phyloP scores from a whole-genome alignment of 2,797 vertebrate species.

The Lithobates pipiens region DNA sequence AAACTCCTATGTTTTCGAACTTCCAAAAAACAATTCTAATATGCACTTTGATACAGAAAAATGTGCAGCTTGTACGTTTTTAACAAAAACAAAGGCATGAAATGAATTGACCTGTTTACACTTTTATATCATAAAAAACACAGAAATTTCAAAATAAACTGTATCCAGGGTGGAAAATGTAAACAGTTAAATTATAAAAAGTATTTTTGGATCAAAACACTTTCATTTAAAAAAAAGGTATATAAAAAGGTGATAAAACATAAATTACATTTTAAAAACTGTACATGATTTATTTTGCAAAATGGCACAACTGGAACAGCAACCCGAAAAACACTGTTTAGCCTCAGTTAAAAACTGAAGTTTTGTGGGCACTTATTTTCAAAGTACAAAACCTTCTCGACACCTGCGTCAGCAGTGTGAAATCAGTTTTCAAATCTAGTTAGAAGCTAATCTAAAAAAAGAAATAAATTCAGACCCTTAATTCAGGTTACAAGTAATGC shows the following conservation, averaged over 20 bases:
- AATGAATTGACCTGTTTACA: constrained; percentile 75
- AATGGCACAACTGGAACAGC: constrained; percentile 68
- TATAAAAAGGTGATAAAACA: constrained; percentile 78
- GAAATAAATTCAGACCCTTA: constrained; percentile 58
- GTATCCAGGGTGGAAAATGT: constrained; percentile 67
- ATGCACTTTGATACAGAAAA: constrained; percentile 66
- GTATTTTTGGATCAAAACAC: constrained; percentile 70
- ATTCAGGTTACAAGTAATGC: constrained; percentile 19
- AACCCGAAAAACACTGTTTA: constrained; percentile 70
- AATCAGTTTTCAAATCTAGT: constrained; percentile 24
- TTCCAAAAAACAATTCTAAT: constrained; percentile 71
- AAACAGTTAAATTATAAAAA: constrained; percentile 78
- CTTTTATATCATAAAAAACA: constrained; percentile 61
- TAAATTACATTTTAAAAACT: constrained; percentile 87
- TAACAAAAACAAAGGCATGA: constrained; percentile 67
- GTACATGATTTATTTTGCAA: constrained; percentile 78
- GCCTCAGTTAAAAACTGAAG: constrained; percentile 65
- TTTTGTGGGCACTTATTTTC: constrained; percentile 29
- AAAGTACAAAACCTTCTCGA: constrained; percentile 2
- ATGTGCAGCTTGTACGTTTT: constrained; percentile 45
- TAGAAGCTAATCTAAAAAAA: constrained; percentile 30
- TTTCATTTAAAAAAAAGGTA: constrained; percentile 65
- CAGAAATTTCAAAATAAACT: constrained; percentile 68
- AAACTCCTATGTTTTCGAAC: constrained; percentile 69
- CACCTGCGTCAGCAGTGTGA: constrained; percentile 3